Percentiles rank a stretch among this genome's conserved stretches.
Conservation (phyloP, 2,888 invertebrate species). For the Unio delphinus region DNA sequence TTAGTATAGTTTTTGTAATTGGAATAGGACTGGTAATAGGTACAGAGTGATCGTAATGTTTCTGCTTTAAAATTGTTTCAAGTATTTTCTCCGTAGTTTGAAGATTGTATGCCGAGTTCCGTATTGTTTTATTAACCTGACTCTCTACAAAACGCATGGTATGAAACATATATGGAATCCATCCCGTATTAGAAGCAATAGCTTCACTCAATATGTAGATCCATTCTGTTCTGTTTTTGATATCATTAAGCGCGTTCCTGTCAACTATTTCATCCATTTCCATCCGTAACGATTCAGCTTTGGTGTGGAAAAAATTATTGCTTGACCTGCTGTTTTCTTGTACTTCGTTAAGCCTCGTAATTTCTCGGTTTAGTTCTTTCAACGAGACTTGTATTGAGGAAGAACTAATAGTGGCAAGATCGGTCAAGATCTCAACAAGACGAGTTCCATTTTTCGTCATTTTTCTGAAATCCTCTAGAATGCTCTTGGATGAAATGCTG, state of each 20-base stretch:
- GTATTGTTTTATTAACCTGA: constrained; percentile 48
- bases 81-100: constrained; percentile 1
- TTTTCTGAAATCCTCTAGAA: constrained; percentile 28
- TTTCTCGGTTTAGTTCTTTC: constrained; percentile 41
- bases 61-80: no score
- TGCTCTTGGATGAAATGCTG: constrained; percentile 26
- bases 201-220: constrained; percentile 52
- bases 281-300: constrained; percentile 14
- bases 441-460: constrained; percentile 38
- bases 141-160: constrained; percentile 50
- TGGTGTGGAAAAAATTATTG: constrained; percentile 5
- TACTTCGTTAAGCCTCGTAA: constrained; percentile 40
- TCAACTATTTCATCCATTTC: constrained; percentile 26
- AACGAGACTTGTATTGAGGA: constrained; percentile 39
- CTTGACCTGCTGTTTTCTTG: constrained; percentile 4
- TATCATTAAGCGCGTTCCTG: constrained; percentile 26
- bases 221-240: constrained; percentile 48
- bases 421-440: constrained; percentile 44
- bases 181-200: constrained; percentile 56
- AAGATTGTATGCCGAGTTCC: no score
- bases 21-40: background rate
- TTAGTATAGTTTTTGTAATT: background rate
- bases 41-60: background rate
- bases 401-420: constrained; percentile 51
- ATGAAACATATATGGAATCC: constrained; percentile 59